Base-by-base conservation (phyloP, 2,113 vertebrate species). In the Lamprologus lemairii region DNA sequence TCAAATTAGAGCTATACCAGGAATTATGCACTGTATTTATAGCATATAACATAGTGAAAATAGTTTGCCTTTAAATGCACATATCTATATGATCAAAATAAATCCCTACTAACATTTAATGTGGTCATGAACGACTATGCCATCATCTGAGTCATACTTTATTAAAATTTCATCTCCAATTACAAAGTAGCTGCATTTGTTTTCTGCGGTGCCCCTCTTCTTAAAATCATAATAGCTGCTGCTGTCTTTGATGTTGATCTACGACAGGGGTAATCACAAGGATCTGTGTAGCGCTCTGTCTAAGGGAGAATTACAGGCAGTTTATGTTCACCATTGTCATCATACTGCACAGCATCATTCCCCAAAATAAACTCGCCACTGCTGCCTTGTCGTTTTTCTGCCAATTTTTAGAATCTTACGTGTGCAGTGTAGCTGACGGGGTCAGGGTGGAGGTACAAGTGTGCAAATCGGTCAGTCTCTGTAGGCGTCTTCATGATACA, bases 191-290 rank as follows among this genome's bases (percentile, higher is more conserved):
- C 26, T 58, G 47, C 37, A 31, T 73, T 79, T 65, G 19, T 84
- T 60, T 87, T 92, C 26, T 81, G 58, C 21, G 16, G 37, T 42
- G 47, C 65, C 35, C 45, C 12, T 13, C 28, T 10, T 12, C 71
- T 21, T 13, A 47, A 79, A 14, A 71, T 82, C 40, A 14, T 83
- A 31, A 9, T 7, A 6, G 71, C n/a, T 23, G n/a, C 13, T 26
- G 45, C 19, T 68, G 80, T 78, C 86, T 68, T 26, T 33, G 4
- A 31, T 28, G 81, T 82, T 71, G 49, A 60, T 75, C 49, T 65
- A 5, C 73, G 55, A 81, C 88, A 57, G 49, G 3, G 7, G 60
- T 90, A 90, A 92, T 92, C 93, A 90, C 57, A 35, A 35, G 78
- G 91, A 92, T 94, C 82, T 87, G 80, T 31, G 63, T 88, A 81